A percentile compares a stretch with the other conserved stretches of the same genome.
phyloP scores from a whole-genome alignment of 2,113 vertebrate genomes.

The Phalacrocorax pelagicus region DNA sequence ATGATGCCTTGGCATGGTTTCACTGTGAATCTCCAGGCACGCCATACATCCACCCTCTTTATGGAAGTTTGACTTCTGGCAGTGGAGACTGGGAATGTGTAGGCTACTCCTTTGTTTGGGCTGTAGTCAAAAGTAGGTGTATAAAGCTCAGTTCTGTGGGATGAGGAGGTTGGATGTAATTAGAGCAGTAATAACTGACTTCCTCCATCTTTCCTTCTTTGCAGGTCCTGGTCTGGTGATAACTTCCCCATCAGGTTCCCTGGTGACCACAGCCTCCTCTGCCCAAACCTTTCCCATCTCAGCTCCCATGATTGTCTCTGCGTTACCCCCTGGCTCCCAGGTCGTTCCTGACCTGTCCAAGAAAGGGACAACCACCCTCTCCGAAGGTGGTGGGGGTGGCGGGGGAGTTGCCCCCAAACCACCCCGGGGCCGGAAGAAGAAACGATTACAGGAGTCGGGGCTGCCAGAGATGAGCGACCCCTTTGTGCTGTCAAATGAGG shows the following conservation, averaged over 20 bases:
- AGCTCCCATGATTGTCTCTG: conserved; percentile 94
- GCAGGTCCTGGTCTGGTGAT: conserved; percentile 94
- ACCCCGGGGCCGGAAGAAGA: conserved; percentile 82
- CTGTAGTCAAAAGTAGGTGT: neutral
- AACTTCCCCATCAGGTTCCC: conserved; percentile 92
- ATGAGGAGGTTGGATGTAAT: neutral
- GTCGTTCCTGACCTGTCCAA: conserved; percentile 81
- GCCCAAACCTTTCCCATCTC: conserved; percentile 89
- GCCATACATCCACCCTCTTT: neutral
- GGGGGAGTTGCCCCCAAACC: conserved; percentile 73
- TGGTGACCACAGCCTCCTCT: conserved; percentile 88
- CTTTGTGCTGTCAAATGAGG: conserved; percentile 88
- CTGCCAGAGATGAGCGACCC: conserved; percentile 70
- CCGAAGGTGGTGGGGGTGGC: conserved; percentile 63
- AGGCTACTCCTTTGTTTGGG: neutral
- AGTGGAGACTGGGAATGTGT: neutral
- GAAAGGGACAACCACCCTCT: conserved; percentile 72
- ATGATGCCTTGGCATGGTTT: neutral
- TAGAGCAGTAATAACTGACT: neutral
- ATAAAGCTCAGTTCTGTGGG: neutral
- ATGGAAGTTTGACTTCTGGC: neutral
- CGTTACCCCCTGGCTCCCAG: conserved; percentile 84
- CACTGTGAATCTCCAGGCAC: neutral
- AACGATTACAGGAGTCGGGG: conserved; percentile 76
- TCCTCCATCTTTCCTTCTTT: conserved; percentile 34